Evolutionary conservation across 2,797 vertebrate genomes (phyloP).

Genomic region (Coregonus sp.): DNA sequence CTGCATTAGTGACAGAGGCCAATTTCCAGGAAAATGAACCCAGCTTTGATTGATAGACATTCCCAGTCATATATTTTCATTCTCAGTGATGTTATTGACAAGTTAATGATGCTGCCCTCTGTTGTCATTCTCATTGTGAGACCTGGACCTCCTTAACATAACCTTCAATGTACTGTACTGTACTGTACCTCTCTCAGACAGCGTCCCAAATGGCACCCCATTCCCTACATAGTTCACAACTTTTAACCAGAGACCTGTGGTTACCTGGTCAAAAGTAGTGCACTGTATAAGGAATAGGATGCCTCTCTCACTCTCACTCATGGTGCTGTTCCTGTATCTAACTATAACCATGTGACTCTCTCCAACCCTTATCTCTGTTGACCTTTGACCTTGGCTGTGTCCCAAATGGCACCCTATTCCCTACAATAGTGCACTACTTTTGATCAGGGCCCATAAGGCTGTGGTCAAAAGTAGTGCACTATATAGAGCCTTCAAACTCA

Average conservation of each 20-base stretch:
- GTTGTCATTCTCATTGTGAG: conserved; percentile 21
- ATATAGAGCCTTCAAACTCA: too few relatives aligned
- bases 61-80: conserved; percentile 51
- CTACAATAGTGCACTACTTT: too few relatives aligned
- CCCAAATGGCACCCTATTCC: too few relatives aligned
- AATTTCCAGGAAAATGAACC: not conserved
- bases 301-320: too few relatives aligned
- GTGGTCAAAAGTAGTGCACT: too few relatives aligned
- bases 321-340: conserved; percentile 4
- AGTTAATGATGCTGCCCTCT: conserved; percentile 9
- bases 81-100: conserved; percentile 20
- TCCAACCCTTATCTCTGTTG: not conserved
- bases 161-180: not conserved
- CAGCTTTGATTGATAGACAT: not conserved
- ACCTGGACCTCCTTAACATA: not conserved
- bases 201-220: not conserved
- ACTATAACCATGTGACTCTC: conserved; percentile 10
- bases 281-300: not conserved
- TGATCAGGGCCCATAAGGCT: too few relatives aligned
- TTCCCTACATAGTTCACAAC: not conserved
- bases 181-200: not conserved
- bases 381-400: too few relatives aligned
- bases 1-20: not conserved
- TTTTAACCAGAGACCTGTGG: not conserved
- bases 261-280: not conserved